Conservation (phyloP, 2,113 vertebrate genomes). For the Syngnathus floridae region DNA sequence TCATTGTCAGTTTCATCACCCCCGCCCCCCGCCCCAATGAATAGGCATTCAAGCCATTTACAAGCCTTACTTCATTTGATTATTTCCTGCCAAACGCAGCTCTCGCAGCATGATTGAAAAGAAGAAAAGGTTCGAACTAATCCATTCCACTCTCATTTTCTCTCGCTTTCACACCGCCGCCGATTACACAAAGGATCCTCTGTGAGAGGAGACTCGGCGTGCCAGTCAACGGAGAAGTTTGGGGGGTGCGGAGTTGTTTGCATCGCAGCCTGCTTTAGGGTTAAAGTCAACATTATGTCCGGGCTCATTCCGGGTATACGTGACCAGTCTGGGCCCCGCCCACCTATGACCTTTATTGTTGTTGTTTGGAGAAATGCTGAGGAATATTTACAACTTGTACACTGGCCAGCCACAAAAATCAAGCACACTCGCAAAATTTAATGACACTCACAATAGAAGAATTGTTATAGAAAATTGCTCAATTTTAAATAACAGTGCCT, state of each 20-base stretch:
- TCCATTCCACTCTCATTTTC: constrained; percentile 40
- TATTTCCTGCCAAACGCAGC: constrained; percentile 49
- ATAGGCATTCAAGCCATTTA: constrained; percentile 34
- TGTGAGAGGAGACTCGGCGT: constrained; percentile 48
- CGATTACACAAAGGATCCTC: constrained; percentile 53
- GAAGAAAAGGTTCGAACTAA: constrained; percentile 47
- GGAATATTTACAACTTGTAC: too few relatives aligned
- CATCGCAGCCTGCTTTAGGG: neutral
- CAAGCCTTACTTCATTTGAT: constrained; percentile 36
- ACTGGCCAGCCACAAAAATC: too few relatives aligned
- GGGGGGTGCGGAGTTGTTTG: constrained; percentile 2
- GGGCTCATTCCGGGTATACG: neutral
- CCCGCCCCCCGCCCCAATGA: constrained; percentile 5
- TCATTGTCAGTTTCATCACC: constrained; percentile 7
- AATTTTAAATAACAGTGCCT: too few relatives aligned
- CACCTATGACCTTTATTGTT: neutral
- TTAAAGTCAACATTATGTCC: neutral
- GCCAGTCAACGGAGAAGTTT: constrained; percentile 10
- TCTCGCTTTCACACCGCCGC: constrained; percentile 41
- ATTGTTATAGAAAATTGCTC: too few relatives aligned
- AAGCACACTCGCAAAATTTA: too few relatives aligned
- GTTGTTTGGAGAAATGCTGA: too few relatives aligned
- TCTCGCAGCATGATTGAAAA: constrained; percentile 34
- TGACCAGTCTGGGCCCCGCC: neutral
- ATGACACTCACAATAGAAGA: too few relatives aligned